These are phyloP conservation scores for Eupithecia inturbata DNA, from an alignment of 2,888 invertebrate genomes.

Conservation along the genomic window DNA sequence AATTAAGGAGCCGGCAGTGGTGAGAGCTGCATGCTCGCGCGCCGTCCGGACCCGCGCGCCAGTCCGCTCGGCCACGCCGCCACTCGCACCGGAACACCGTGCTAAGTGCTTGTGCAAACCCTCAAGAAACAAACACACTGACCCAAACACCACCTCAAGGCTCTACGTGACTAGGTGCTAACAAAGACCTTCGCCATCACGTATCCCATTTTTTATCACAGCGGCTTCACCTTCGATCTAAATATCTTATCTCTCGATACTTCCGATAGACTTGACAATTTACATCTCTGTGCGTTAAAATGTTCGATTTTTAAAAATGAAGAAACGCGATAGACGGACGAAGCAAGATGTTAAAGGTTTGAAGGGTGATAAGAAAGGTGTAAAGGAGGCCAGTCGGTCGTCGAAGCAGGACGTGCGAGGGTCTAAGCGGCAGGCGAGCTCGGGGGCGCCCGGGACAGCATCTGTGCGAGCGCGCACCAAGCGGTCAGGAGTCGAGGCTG, in stretches of 20 bases:
- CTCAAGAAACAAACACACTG: conserved; percentile 57
- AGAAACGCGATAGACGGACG: conserved; percentile 66
- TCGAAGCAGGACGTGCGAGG: conserved; percentile 49
- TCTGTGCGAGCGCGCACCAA: conserved; percentile 59
- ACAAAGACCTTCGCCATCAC: conserved; percentile 72
- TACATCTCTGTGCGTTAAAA: conserved; percentile 43
- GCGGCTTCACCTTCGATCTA: conserved; percentile 68
- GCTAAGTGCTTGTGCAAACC: conserved; percentile 63
- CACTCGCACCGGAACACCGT: conserved; percentile 46
- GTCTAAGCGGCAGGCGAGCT: conserved; percentile 45
- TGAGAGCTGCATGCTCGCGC: conserved; percentile 28
- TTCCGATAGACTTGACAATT: conserved; percentile 55
- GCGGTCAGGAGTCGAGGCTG: conserved; percentile 77
- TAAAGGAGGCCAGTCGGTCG: conserved; percentile 51
- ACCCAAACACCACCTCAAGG: conserved; percentile 65
- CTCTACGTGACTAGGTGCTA: conserved; percentile 69
- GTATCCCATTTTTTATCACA: conserved; percentile 74
- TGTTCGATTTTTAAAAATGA: conserved; percentile 65
- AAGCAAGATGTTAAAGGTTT: conserved; percentile 58
- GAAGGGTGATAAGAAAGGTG: conserved; percentile 52
- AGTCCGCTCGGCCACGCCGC: conserved; percentile 50
- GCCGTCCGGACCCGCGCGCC: conserved; percentile 50
- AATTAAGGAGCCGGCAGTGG: conserved; percentile 64
- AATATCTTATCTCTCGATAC: conserved; percentile 73
- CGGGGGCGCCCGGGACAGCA: conserved; percentile 47